A percentile compares a stretch with the other conserved stretches of the same genome.
Evolutionary conservation across 2,797 vertebrate species (phyloP).

Genomic region (Basileuterus tristriatus): DNA sequence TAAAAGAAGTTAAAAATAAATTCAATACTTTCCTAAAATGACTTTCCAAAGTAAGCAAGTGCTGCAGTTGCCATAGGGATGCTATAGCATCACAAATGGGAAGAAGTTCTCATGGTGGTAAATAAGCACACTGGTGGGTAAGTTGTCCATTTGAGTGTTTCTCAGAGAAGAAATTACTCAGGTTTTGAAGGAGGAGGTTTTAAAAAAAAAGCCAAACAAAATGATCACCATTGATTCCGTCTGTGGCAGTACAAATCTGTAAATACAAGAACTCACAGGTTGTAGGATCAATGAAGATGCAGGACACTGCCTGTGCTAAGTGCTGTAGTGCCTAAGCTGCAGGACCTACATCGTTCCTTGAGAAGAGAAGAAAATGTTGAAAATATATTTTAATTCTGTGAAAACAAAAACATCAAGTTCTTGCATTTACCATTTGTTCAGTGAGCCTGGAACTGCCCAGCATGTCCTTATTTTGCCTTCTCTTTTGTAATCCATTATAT

Average conservation of each 20-base stretch:
- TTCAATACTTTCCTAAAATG: constrained; percentile 65
- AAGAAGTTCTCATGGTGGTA: constrained; percentile 20
- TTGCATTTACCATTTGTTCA: not conserved
- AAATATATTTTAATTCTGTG: not conserved
- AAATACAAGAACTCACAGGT: not conserved
- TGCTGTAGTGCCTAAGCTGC: not conserved
- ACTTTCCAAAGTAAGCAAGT: constrained; percentile 53
- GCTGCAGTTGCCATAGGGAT: constrained; percentile 66
- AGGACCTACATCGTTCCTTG: not conserved
- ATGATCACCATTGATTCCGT: not conserved
- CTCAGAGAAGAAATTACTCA: not conserved
- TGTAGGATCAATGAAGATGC: not conserved
- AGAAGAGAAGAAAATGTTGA: not conserved
- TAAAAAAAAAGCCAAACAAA: not conserved
- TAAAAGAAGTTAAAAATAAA: constrained; percentile 66
- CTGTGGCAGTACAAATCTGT: not conserved
- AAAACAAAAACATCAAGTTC: not conserved
- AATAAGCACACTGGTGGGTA: constrained; percentile 28
- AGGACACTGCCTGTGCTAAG: not conserved
- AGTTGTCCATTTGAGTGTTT: not conserved
- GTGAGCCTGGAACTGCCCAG: constrained; percentile 26
- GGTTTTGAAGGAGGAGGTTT: not conserved
- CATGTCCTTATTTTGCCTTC: not conserved
- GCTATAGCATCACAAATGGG: constrained; percentile 12
- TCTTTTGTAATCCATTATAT: not conserved